Evolutionary conservation across 2,797 vertebrate species (phyloP), one percentile per base, ranked within the genome.

Genomic region (Eulemur rubriventer): DNA sequence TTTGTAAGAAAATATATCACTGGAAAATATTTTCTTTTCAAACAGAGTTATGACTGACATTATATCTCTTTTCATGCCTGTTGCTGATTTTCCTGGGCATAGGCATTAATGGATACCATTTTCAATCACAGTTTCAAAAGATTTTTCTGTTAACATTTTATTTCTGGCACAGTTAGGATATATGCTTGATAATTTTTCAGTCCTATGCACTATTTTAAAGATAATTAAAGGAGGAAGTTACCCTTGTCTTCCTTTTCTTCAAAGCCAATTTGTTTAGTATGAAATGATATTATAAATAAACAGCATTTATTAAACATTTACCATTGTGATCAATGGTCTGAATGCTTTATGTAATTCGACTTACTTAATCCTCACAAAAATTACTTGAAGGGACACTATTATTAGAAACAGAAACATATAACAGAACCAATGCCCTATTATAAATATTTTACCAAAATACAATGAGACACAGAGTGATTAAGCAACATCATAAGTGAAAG

Each of bases 371-470:
- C 4, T 97, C 26, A 52, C 17, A n/a, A 79, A 65, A 83, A 35
- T 84, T 90, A 83, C 46, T 80, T 57, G 8, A 82, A 89, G 52
- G 18, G 26, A 80, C 22, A 48, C 50, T 18, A 38, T 69, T 92
- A 65, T 91, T 81, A 84, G 48, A 96, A 91, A 92, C 18, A 84
- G 46, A 95, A 91, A 94, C 24, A 82, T 67, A 80, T 85, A 89
- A 76, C 3, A 92, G 88, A 93, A 93, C 88, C 63, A 87, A 57
- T 81, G 22, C 43, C 50, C 8, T 78, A 48, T 55, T 87, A 55
- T 59, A 80, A 90, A 75, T 79, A 75, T 83, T 82, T 79, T 59
- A 59, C 22, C 30, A 5, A 48, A 72, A 28, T 59, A 73, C 55
- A 78, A 43, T 48, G 38, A 83, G 57, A 33, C 18, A 70, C 12